Conservation (phyloP, 2,113 vertebrate genomes). For the Microcebus murinus region DNA sequence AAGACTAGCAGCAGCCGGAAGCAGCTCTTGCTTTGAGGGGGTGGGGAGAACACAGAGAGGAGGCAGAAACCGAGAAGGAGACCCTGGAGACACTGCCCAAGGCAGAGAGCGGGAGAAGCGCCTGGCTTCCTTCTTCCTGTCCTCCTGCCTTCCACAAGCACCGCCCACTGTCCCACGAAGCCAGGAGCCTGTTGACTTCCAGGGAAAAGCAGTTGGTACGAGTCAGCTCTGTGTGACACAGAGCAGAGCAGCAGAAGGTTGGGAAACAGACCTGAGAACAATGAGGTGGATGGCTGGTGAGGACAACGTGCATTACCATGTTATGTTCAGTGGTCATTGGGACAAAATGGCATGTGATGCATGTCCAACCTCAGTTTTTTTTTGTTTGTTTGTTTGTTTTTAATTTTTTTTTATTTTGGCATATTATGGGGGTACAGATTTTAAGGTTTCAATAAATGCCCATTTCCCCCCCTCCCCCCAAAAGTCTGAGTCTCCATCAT, state of each 20-base stretch:
- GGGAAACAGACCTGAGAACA: background rate
- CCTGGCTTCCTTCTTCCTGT: background rate
- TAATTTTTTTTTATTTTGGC: too few species aligned
- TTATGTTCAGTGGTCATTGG: background rate
- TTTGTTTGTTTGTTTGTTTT: too few species aligned
- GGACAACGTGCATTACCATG: accelerated
- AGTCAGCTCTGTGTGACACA: background rate
- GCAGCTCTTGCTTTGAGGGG: background rate
- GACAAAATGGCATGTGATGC: background rate
- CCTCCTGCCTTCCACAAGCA: background rate
- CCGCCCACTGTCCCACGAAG: background rate
- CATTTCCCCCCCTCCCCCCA: too few species aligned
- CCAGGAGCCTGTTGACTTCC: background rate
- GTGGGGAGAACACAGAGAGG: background rate
- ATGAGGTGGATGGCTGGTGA: background rate
- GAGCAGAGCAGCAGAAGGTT: background rate
- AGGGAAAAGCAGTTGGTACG: background rate
- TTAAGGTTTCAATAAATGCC: too few species aligned
- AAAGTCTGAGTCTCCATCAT: too few species aligned
- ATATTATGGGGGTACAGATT: too few species aligned
- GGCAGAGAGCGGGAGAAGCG: background rate
- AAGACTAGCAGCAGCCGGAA: background rate
- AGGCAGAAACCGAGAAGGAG: background rate
- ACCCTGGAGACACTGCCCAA: background rate
- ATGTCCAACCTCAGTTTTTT: background rate